Percentiles rank a stretch among this genome's conserved stretches.
phyloP scores from a whole-genome alignment of 2,113 vertebrate species.

The Corynorhinus townsendii region DNA sequence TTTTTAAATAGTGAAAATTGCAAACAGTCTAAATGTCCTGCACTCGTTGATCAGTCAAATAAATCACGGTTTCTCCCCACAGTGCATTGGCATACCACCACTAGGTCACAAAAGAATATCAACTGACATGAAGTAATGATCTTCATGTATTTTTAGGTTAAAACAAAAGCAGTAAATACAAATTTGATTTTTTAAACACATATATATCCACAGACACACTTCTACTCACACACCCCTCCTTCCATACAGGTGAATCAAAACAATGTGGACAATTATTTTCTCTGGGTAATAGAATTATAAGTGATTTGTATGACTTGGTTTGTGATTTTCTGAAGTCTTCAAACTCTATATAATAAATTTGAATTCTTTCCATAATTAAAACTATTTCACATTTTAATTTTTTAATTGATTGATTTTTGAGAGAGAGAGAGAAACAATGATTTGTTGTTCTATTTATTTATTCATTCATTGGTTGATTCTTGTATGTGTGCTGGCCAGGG shows the following conservation, averaged over 20 bases:
- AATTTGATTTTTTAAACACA: constrained; percentile 22
- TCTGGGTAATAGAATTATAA: background rate
- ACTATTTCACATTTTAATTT: background rate
- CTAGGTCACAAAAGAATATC: background rate
- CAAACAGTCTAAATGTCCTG: background rate
- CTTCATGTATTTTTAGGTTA: background rate
- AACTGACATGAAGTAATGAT: background rate
- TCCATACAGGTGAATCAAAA: background rate
- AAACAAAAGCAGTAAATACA: background rate
- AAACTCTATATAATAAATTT: background rate
- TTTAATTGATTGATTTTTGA: background rate
- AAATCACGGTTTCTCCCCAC: background rate
- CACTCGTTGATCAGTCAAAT: background rate
- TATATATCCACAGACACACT: background rate
- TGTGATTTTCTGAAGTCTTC: background rate
- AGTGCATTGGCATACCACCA: background rate
- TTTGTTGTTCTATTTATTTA: background rate
- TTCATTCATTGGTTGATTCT: background rate
- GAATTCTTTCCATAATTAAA: background rate
- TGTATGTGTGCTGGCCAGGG: background rate
- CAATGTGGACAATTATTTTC: background rate
- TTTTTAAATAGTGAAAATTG: background rate
- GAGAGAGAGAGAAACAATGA: no score
- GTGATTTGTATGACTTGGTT: background rate
- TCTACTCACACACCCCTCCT: background rate